Evolutionary conservation across 2,113 vertebrate species (phyloP).

Genomic region (Pristiophorus japonicus): DNA sequence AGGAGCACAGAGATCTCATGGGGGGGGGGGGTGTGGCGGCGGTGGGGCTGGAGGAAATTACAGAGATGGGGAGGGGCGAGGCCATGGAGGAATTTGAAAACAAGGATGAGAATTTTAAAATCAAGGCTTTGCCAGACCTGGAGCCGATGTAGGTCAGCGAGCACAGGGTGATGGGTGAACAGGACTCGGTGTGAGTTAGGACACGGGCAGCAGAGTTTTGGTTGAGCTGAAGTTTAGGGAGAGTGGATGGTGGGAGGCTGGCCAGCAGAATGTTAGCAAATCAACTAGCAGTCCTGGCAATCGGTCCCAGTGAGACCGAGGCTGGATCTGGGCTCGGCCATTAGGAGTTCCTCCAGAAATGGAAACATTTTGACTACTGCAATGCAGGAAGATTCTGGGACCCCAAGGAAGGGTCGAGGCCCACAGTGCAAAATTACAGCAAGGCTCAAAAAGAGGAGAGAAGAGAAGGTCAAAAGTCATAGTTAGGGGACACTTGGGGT

Average conservation of each 20-base stretch:
- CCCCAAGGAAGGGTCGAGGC: not conserved
- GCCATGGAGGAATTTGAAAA: not conserved
- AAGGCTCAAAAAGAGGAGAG: not conserved
- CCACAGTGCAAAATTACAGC: not conserved
- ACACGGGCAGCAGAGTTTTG: too few relatives aligned
- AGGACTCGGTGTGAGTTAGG: too few relatives aligned
- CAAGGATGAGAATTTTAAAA: not conserved
- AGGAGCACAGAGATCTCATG: not conserved
- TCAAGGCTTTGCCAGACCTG: too few relatives aligned
- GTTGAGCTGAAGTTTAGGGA: too few relatives aligned
- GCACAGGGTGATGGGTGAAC: not conserved
- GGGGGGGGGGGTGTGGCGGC: too few relatives aligned
- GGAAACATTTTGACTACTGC: not conserved
- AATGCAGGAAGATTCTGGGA: not conserved
- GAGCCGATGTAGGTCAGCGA: too few relatives aligned
- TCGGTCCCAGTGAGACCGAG: too few relatives aligned
- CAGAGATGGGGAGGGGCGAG: not conserved
- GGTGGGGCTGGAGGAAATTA: not conserved
- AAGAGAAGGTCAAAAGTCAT: not conserved
- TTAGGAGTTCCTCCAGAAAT: not conserved
- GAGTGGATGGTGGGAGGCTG: too few relatives aligned
- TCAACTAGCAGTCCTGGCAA: too few relatives aligned
- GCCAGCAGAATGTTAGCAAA: too few relatives aligned
- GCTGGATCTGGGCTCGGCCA: not conserved
- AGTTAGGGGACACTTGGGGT: not conserved